phyloP scores from a whole-genome alignment of 2,888 invertebrate genomes.

The Oegoconia quadripuncta region DNA sequence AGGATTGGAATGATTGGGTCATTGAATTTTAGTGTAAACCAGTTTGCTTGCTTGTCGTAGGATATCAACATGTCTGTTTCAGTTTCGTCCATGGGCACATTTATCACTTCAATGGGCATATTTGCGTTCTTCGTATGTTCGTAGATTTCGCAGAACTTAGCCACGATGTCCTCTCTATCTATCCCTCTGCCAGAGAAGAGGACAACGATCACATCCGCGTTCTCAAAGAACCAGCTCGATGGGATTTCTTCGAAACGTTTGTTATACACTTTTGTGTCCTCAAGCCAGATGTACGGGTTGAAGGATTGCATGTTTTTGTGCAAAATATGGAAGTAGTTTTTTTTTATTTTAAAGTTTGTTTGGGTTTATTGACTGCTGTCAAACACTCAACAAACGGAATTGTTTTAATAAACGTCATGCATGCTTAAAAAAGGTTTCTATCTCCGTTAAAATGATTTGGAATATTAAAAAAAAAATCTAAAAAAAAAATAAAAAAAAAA shows the following conservation, averaged over 20 bases:
- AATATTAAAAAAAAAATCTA: no score
- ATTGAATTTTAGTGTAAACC: slow-evolving; percentile 54
- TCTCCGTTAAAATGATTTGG: no score
- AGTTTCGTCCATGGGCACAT: slow-evolving; percentile 54
- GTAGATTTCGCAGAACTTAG: slow-evolving; percentile 57
- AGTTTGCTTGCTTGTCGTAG: slow-evolving; percentile 58
- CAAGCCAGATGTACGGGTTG: slow-evolving; percentile 46
- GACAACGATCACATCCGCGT: slow-evolving; percentile 48
- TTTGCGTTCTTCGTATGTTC: slow-evolving; percentile 52
- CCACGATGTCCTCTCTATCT: slow-evolving; percentile 48
- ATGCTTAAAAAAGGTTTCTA: no score
- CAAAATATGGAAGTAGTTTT: no score
- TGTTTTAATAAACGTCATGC: no score
- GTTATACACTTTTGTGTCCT: slow-evolving; percentile 43
- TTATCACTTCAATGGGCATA: slow-evolving; percentile 61
- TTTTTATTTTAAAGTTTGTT: no score
- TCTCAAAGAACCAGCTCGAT: slow-evolving; percentile 42
- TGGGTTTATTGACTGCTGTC: no score
- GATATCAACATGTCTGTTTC: slow-evolving; percentile 36
- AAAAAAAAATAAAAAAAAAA: no score
- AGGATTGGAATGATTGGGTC: slow-evolving; percentile 47
- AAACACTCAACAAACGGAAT: no score
- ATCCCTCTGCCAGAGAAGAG: slow-evolving; percentile 48
- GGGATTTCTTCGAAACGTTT: slow-evolving; percentile 39
- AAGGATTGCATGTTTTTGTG: slow-evolving; percentile 7